Evolutionary conservation across 2,797 vertebrate genomes (phyloP).

Genomic region (Rousettus madagascariensis): DNA sequence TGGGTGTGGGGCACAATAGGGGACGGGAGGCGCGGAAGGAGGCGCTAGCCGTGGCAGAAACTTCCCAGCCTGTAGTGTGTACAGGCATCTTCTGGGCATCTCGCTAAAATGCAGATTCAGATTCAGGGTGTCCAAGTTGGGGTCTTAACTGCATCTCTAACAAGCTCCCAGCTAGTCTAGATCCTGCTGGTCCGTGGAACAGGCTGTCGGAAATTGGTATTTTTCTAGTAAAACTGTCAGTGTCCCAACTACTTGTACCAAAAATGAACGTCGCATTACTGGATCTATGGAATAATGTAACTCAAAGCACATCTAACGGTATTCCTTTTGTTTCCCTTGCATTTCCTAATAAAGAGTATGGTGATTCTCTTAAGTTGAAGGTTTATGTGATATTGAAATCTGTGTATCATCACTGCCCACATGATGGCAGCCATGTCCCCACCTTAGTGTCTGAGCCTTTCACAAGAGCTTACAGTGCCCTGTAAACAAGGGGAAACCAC

Average conservation of each 20-base stretch:
- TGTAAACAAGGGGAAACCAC: background rate
- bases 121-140: background rate
- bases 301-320: background rate
- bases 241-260: background rate
- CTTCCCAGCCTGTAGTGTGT: background rate
- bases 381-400: background rate
- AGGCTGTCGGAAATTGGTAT: background rate
- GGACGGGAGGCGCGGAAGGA: background rate
- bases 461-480: rapidly evolving
- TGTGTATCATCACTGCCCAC: constrained; percentile 19
- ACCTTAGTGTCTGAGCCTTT: background rate
- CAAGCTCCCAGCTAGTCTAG: background rate
- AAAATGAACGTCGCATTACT: background rate
- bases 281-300: background rate
- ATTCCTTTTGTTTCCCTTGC: background rate
- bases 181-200: background rate
- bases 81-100: background rate
- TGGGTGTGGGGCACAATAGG: background rate
- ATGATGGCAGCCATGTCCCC: constrained; percentile 60
- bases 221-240: background rate
- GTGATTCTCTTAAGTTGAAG: background rate
- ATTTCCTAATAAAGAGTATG: constrained; percentile 27
- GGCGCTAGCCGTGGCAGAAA: background rate
- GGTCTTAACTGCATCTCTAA: background rate
- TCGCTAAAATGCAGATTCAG: background rate